Percentiles rank a stretch among this genome's conserved stretches.
These are phyloP conservation scores for Chiroxiphia lanceolata DNA, from an alignment of 2,797 vertebrate genomes.

Conservation along the genomic window DNA sequence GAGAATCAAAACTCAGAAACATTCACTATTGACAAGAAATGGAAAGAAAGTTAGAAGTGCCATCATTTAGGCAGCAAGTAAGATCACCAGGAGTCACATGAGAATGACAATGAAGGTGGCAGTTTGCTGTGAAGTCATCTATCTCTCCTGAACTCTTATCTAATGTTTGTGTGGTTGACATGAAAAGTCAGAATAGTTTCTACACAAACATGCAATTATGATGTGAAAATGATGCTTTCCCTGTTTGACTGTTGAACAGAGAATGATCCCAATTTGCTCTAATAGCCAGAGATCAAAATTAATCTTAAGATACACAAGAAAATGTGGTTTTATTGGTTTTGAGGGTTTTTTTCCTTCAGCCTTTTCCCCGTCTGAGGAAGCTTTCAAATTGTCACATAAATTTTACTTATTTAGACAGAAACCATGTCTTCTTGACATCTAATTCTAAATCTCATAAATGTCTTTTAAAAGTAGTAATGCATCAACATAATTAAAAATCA, in stretches of 20 bases:
- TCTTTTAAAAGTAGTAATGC: slow-evolving; percentile 21
- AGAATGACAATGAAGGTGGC: neutral
- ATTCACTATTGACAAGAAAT: neutral
- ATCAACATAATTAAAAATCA: slow-evolving; percentile 55
- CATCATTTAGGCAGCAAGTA: neutral
- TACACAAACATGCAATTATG: neutral
- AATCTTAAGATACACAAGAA: neutral
- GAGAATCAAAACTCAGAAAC: neutral
- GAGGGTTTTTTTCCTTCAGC: neutral
- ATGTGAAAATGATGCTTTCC: neutral
- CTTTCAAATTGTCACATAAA: slow-evolving; percentile 51
- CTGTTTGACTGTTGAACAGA: neutral
- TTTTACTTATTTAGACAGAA: slow-evolving; percentile 56
- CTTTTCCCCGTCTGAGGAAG: neutral
- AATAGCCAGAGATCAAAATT: neutral
- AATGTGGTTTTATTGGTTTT: neutral
- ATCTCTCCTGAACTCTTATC: neutral
- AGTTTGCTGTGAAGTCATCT: neutral
- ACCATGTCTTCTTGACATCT: slow-evolving; percentile 3
- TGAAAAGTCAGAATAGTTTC: neutral
- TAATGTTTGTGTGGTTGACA: neutral
- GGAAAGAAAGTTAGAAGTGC: neutral
- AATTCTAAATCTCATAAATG: neutral
- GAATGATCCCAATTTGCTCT: neutral
- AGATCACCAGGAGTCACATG: neutral